Conservation (phyloP, 2,797 vertebrate species). For the Dallia pectoralis region DNA sequence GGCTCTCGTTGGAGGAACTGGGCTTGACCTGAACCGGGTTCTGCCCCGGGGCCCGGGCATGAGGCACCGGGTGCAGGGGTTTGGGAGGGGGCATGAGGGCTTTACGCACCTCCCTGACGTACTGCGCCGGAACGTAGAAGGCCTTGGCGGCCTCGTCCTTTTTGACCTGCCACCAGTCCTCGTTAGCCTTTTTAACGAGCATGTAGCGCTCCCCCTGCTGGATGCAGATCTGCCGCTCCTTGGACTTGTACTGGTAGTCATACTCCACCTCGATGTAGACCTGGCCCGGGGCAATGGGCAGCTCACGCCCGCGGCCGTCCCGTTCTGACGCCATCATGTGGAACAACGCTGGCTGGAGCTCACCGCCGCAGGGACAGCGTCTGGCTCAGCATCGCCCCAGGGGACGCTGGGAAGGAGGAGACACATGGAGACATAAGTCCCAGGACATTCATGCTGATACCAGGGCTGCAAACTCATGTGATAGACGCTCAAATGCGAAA, state of each 20-base stretch:
- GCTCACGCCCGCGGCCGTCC: constrained; percentile 69
- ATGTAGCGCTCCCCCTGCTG: constrained; percentile 92
- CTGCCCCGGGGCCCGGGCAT: not conserved
- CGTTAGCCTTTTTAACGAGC: constrained; percentile 93
- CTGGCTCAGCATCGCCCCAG: constrained; percentile 1
- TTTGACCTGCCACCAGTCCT: constrained; percentile 97
- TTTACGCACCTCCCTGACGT: constrained; percentile 89
- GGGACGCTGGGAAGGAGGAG: not conserved
- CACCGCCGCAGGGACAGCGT: not conserved
- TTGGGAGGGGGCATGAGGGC: constrained; percentile 90
- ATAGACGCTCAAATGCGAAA: not conserved
- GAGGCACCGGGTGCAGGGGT: constrained; percentile 46
- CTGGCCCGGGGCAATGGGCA: constrained; percentile 75
- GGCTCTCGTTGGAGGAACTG: constrained; percentile 86
- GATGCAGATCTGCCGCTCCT: constrained; percentile 89
- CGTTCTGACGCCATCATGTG: constrained; percentile 71
- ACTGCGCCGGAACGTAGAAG: constrained; percentile 95
- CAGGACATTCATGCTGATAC: not conserved
- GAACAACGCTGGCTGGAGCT: not conserved
- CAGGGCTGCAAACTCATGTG: not conserved
- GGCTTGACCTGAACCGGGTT: constrained; percentile 59
- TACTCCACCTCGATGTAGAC: constrained; percentile 93
- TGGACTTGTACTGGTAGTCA: constrained; percentile 94
- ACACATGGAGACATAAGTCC: not conserved
- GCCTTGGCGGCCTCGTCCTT: constrained; percentile 86